phyloP scores from a whole-genome alignment of 64 coral and sea anemone genomes.

The Astreopora myriophthalma region DNA sequence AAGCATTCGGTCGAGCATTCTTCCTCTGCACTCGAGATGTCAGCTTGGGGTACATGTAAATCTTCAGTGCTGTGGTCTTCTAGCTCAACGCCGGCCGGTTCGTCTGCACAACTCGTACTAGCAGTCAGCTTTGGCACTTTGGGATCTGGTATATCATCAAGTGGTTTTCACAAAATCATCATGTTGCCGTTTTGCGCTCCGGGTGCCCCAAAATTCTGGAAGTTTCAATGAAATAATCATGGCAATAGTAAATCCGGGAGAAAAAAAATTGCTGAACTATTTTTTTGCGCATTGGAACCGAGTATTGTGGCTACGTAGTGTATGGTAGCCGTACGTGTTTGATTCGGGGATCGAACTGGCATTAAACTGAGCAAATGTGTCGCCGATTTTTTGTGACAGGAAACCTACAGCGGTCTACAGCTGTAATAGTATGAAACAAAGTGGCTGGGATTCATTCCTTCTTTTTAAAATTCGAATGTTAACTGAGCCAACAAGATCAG shows the following conservation, averaged over 20 bases:
- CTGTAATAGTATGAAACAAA: conserved; percentile 9
- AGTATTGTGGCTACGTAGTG: background rate
- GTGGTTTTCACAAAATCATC: too few relatives aligned
- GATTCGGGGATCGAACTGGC: background rate
- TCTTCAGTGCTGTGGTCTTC: background rate
- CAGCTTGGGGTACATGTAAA: background rate
- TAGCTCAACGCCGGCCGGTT: background rate
- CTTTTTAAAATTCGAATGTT: conserved; percentile 7
- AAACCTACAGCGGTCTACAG: background rate
- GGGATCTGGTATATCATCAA: background rate
- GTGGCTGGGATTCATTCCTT: background rate
- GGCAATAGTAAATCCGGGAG: background rate
- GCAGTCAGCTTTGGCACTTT: background rate
- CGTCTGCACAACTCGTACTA: background rate
- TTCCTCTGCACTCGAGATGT: background rate
- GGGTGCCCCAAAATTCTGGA: background rate
- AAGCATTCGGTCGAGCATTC: background rate
- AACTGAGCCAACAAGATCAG: background rate
- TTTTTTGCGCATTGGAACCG: background rate
- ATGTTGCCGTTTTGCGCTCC: background rate
- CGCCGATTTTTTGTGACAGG: background rate
- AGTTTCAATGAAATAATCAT: background rate
- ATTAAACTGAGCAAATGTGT: conserved; percentile 3
- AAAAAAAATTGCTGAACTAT: conserved; percentile 9
- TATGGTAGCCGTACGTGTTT: background rate